These are phyloP conservation scores for Gephyroberyx darwinii DNA, from an alignment of 2,797 vertebrate species.

Conservation along the genomic window DNA sequence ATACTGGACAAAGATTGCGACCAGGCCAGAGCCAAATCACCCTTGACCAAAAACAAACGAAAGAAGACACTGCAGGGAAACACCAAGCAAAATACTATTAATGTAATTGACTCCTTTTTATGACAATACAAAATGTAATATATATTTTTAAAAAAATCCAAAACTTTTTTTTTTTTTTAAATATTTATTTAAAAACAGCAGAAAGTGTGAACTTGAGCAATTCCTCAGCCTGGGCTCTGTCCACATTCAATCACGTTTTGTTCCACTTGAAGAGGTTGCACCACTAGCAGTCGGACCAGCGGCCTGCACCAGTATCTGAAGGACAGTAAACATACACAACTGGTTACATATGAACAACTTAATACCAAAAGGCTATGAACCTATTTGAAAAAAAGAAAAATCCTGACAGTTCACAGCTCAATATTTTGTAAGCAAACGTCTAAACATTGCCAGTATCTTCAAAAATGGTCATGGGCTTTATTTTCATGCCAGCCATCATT, in stretches of 20 bases:
- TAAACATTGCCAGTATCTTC: no score
- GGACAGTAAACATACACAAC: slow-evolving; percentile 15
- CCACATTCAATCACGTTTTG: neutral
- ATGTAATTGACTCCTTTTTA: neutral
- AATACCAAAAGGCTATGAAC: neutral
- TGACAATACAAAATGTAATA: neutral
- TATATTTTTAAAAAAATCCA: neutral
- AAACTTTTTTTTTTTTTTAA: slow-evolving; percentile 42
- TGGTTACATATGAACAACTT: neutral
- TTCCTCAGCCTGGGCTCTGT: slow-evolving; percentile 14
- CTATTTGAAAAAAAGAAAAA: no score
- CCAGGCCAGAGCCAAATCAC: neutral
- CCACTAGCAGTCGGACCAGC: slow-evolving; percentile 2
- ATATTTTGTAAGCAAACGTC: no score
- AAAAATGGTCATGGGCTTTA: neutral
- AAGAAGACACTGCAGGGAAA: neutral
- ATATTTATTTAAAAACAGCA: slow-evolving; percentile 43
- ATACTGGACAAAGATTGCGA: neutral
- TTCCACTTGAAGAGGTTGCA: slow-evolving; percentile 23
- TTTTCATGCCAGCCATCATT: neutral
- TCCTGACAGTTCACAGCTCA: no score
- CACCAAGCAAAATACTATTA: neutral
- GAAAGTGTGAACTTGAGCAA: neutral
- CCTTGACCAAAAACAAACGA: no score
- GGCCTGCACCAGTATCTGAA: slow-evolving; percentile 51